Evolutionary conservation across 1,140 invertebrate species (phyloP).

Genomic region (Aphelinus atriplicis): DNA sequence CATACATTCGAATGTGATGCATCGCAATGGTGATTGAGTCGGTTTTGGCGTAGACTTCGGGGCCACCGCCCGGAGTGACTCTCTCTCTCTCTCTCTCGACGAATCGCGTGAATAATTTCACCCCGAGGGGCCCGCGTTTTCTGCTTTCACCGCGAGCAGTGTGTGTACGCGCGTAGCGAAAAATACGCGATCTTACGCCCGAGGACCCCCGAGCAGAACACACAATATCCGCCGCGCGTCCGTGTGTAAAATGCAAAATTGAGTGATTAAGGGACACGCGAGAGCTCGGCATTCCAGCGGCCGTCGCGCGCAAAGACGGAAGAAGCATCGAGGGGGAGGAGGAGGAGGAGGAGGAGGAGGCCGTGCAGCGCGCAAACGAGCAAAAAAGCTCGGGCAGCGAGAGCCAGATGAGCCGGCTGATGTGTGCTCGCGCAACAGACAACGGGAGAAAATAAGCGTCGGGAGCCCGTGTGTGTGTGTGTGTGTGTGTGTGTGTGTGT

Average conservation of each 20-base stretch:
- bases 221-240: not conserved
- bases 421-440: not conserved
- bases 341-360: too few relatives aligned
- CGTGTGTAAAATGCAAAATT: constrained; percentile 19
- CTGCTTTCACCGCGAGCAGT: too few relatives aligned
- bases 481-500: not conserved
- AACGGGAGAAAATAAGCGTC: constrained; percentile 17
- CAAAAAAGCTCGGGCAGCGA: constrained; percentile 12
- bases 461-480: constrained; percentile 7
- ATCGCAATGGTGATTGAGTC: constrained; percentile 3
- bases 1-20: constrained; percentile 2
- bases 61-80: too few relatives aligned
- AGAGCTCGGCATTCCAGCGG: not conserved
- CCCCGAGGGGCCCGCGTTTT: too few relatives aligned
- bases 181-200: too few relatives aligned
- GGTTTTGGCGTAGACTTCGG: too few relatives aligned
- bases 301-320: not conserved
- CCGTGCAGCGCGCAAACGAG: not conserved
- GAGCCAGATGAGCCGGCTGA: not conserved
- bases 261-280: constrained; percentile 25
- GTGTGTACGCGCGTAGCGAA: too few relatives aligned
- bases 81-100: too few relatives aligned
- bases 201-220: too few relatives aligned
- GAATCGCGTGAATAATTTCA: too few relatives aligned
- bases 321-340: not conserved